phyloP scores from a whole-genome alignment of 2,888 invertebrate genomes.

The Rhagium mordax region DNA sequence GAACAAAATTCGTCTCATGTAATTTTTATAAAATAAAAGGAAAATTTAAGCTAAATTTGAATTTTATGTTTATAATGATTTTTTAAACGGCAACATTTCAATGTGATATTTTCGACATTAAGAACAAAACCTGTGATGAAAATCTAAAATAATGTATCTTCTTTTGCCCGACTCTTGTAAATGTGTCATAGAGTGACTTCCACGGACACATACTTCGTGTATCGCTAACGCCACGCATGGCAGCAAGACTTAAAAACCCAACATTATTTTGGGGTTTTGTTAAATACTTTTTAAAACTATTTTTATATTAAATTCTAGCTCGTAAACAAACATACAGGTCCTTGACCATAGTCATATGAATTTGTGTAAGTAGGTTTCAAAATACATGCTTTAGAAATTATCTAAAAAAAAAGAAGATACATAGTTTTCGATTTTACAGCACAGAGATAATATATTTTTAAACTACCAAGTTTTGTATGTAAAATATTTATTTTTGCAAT shows the following conservation, averaged over 20 bases:
- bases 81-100: slow-evolving; percentile 17
- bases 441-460: slow-evolving; percentile 17
- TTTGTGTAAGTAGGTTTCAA: too few relatives aligned
- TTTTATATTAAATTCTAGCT: too few relatives aligned
- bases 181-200: too few relatives aligned
- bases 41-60: background rate
- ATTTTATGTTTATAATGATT: slow-evolving; percentile 1
- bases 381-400: background rate
- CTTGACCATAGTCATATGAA: too few relatives aligned
- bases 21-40: background rate
- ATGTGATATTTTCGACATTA: slow-evolving; percentile 26
- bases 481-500: slow-evolving; percentile 33
- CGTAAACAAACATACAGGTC: too few relatives aligned
- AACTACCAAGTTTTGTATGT: slow-evolving; percentile 28
- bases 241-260: too few relatives aligned
- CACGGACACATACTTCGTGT: too few relatives aligned
- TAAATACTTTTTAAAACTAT: too few relatives aligned
- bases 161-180: background rate
- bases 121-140: slow-evolving; percentile 1
- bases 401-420: background rate
- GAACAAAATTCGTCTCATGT: background rate
- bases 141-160: background rate
- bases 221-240: too few relatives aligned
- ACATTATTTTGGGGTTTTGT: too few relatives aligned
- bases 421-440: slow-evolving; percentile 1